These are phyloP conservation scores for Emys orbicularis DNA, from an alignment of 2,797 vertebrate genomes.

Conservation along the genomic window DNA sequence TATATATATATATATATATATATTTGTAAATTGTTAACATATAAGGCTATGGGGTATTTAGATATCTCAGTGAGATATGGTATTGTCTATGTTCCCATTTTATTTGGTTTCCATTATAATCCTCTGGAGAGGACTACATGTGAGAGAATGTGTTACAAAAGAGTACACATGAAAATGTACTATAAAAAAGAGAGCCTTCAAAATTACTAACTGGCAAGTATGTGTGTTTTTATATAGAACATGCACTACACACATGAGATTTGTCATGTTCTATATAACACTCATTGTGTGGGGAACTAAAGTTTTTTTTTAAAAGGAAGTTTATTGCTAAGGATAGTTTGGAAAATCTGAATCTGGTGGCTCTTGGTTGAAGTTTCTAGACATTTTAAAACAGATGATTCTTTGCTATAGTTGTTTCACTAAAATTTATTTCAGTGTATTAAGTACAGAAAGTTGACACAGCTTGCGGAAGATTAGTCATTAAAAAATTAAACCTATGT, in stretches of 20 bases:
- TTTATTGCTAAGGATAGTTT: background rate
- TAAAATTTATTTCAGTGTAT: background rate
- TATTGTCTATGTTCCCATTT: background rate
- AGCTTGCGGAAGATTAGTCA: background rate
- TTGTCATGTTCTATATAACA: background rate
- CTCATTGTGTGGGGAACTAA: background rate
- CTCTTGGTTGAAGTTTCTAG: background rate
- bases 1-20: background rate
- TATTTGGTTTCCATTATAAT: background rate
- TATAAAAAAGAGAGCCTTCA: background rate
- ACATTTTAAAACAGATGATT: background rate
- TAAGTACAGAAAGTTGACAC: background rate
- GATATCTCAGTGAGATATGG: background rate
- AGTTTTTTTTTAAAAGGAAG: background rate
- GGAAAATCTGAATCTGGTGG: background rate
- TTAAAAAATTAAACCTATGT: background rate
- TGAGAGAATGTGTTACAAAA: background rate
- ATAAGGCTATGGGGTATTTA: background rate
- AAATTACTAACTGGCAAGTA: background rate
- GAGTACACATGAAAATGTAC: background rate
- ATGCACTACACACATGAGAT: background rate
- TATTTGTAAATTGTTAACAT: accelerated
- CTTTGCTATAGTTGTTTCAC: background rate
- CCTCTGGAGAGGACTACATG: background rate
- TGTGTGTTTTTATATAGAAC: background rate